Base-by-base conservation (phyloP, 2,888 invertebrate species). In the Plebejus argus region DNA sequence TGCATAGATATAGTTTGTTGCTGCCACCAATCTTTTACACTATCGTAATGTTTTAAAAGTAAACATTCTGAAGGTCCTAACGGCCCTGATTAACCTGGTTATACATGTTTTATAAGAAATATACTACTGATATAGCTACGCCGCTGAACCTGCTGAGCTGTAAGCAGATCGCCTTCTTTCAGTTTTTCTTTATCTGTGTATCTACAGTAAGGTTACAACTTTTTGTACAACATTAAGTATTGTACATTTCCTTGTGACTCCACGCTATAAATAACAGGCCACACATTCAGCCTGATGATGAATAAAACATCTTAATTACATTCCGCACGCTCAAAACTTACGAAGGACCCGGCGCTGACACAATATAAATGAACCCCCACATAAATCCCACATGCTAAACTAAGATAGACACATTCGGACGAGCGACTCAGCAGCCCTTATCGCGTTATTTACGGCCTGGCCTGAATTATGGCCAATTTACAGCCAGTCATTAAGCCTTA, bases 401-500 rank as follows among this genome's bases (percentile, higher is more conserved):
- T 89, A 88, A 92, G 92, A 92, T 89, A 89, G 92, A 92, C 93
- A 88, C 87, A 87, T 85, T 87, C 85, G 89, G 89, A 89, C 89
- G 89, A 89, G 91, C 92, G 90, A 91, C 86, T 92, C 92, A 91
- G 91, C 93, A 83, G 90, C 92, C 93, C 93, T 94, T 93, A 93
- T 93, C 93, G 91, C 89, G 92, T 93, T 94, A 94, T 94, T 93
- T 94, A 94, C 90, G 89, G 88, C 87, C 85, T 81, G 83, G 85
- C 83, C 91, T 93, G 93, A 94, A 88, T 93, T 94, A 93, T 92
- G 92, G 93, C 93, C 93, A 93, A 94, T 94, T 93, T 93, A 91
- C 93, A 93, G 91, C 86, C 90, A 93, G 93, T 93, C 94, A 93
- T 94, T 94, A 94, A 90, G 88, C 90, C 91, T 90, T 93, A 93